Evolutionary conservation across 2,113 vertebrate genomes (phyloP), one percentile per base, ranked within the genome.

Genomic region (Xenopus laevis): DNA sequence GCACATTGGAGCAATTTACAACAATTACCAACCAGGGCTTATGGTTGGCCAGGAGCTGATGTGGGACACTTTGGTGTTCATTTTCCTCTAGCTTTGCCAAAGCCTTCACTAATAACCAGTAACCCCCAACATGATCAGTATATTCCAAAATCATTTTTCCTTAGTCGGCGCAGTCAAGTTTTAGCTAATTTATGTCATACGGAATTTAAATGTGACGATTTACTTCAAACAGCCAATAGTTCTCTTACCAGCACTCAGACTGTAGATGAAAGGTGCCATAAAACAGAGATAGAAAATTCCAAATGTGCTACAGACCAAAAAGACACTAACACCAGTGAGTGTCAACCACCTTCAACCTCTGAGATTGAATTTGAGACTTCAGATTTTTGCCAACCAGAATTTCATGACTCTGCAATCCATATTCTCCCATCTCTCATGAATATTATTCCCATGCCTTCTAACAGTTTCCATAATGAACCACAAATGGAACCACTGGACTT

Each of bases 401-500:
- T 23, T 11, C 59, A 59, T 69, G 40, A 63, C 40, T 57, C 27
- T 45, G 59, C 7, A 27, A 13, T 40, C 17, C 27, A 64, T 13
- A 57, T 46, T 0, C 52, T 27, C 12, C 30, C 66, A 44, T 40
- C 27, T 44, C 10, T n/a, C 21, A 76, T 16, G 13, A 33, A 2
- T 50, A 1, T 11, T 53, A 30, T 53, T 55, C 8, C 16, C 21
- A 18, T 23, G 40, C 46, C 57, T 11, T n/a, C 23, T 23, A 17
- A 52, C 23, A 78, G 79, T 15, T 76, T 83, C 78, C 86, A 78
- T 1, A 72, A 71, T 17, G 71, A 65, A 2, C 76, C 79, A 40
- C 90, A 93, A 70, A 87, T 50, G 0, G 92, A 92, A 72, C 92
- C 92, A 12, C 80, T 93, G 64, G 92, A 93, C 73, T 87, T 93